phyloP scores from a whole-genome alignment of 2,888 invertebrate species.

The Drosophila phalerata region DNA sequence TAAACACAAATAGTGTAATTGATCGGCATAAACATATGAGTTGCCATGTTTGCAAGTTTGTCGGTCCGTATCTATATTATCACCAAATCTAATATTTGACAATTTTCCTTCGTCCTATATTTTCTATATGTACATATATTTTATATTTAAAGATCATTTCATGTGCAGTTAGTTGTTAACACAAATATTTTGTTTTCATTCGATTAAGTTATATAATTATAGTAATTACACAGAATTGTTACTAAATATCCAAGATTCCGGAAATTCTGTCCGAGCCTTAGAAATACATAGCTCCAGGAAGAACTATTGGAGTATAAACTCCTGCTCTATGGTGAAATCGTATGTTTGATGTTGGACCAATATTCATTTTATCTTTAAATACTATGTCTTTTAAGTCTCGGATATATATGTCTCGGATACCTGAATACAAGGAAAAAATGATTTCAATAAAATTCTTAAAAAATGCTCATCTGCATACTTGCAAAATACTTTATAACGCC shows the following conservation, averaged over 20 bases:
- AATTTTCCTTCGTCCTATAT: not conserved
- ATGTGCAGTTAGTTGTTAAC: not conserved
- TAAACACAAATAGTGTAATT: not conserved
- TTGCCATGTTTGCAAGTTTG: too few species aligned
- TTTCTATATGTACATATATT: not conserved
- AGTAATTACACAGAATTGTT: not conserved
- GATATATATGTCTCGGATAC: not conserved
- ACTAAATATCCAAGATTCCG: slow-evolving; percentile 1
- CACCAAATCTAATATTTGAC: too few species aligned
- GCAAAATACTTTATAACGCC: too few species aligned
- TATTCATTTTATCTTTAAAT: not conserved
- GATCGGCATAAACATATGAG: not conserved
- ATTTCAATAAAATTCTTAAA: too few species aligned
- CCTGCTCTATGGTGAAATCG: not conserved
- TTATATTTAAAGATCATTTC: not conserved
- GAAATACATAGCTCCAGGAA: not conserved
- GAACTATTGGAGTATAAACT: not conserved
- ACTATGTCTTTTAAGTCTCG: not conserved
- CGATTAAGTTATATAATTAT: not conserved
- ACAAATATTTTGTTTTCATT: not conserved
- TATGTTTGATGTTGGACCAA: not conserved
- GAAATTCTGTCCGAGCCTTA: not conserved
- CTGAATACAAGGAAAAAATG: not conserved
- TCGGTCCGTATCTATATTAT: not conserved
- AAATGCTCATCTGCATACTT: too few species aligned